These are phyloP conservation scores for Mallotus villosus DNA, from an alignment of 2,797 vertebrate species.

Conservation along the genomic window DNA sequence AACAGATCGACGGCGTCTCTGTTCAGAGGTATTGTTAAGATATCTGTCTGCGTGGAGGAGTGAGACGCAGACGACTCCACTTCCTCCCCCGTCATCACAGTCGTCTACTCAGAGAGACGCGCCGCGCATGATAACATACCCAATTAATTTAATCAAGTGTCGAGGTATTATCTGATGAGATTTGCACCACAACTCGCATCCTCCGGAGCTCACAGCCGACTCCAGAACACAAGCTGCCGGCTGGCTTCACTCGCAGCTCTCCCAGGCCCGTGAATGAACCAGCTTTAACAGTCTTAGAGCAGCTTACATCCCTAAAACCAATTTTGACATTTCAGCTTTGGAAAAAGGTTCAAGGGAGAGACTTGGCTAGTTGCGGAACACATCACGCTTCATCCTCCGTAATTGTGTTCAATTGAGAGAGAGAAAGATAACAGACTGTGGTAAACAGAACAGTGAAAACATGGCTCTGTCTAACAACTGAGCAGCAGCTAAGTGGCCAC, in stretches of 20 bases:
- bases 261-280: not conserved
- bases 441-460: not conserved
- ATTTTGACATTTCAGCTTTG: constrained; percentile 15
- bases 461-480: not conserved
- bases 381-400: not conserved
- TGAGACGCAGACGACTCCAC: not conserved
- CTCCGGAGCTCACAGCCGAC: constrained; percentile 1
- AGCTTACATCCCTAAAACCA: constrained; percentile 18
- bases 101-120: not conserved
- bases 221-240: not conserved
- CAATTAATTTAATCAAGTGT: constrained; percentile 24
- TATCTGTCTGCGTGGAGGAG: not conserved
- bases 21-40: not conserved
- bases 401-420: constrained; percentile 2
- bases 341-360: constrained; percentile 15
- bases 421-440: not conserved
- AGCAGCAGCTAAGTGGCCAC: not conserved
- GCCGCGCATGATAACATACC: not conserved
- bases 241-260: not conserved
- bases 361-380: constrained; percentile 3
- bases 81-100: no score
- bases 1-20: not conserved
- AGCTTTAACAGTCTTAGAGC: constrained; percentile 13
- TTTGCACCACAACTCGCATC: not conserved
- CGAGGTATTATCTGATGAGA: constrained; percentile 9